These are phyloP conservation scores for Phylloscopus trochilus DNA, from an alignment of 2,113 vertebrate species.

Conservation along the genomic window DNA sequence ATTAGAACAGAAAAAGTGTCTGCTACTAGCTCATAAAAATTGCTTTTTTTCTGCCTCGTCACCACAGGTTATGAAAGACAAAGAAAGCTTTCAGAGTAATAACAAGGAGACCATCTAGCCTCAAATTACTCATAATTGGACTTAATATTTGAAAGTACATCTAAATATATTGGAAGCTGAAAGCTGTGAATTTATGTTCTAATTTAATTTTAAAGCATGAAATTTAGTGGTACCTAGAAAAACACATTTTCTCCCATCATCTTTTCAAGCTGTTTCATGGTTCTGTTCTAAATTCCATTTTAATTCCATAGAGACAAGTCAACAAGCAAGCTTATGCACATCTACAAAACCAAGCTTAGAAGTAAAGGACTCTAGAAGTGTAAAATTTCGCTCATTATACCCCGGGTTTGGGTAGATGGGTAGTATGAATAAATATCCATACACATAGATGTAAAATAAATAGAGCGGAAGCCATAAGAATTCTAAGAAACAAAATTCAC, in stretches of 20 bases:
- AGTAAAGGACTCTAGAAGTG: neutral
- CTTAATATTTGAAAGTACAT: slow-evolving; percentile 40
- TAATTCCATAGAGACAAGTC: neutral
- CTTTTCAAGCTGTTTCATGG: neutral
- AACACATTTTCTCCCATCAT: neutral
- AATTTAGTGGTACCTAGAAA: neutral
- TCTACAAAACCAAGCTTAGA: neutral
- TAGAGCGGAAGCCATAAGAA: neutral
- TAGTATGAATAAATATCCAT: neutral
- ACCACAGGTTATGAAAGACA: slow-evolving; percentile 49
- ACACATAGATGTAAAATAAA: neutral
- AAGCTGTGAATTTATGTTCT: slow-evolving; percentile 12
- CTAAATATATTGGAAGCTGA: slow-evolving; percentile 16
- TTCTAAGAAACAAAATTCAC: neutral
- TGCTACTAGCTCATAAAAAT: slow-evolving; percentile 24
- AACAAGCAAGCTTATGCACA: neutral
- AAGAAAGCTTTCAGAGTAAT: slow-evolving; percentile 25
- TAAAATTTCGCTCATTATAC: neutral
- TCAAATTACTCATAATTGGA: slow-evolving; percentile 51
- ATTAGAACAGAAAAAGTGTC: slow-evolving; percentile 54
- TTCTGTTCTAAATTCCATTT: neutral
- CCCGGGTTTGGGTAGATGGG: neutral
- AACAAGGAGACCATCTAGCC: slow-evolving; percentile 15
- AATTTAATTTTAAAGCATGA: slow-evolving; percentile 34
- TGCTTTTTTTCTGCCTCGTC: slow-evolving; percentile 27